A percentile compares a stretch with the other conserved stretches of the same genome.
phyloP scores from a whole-genome alignment of 2,888 invertebrate genomes.

The Drosophila crucigera region DNA sequence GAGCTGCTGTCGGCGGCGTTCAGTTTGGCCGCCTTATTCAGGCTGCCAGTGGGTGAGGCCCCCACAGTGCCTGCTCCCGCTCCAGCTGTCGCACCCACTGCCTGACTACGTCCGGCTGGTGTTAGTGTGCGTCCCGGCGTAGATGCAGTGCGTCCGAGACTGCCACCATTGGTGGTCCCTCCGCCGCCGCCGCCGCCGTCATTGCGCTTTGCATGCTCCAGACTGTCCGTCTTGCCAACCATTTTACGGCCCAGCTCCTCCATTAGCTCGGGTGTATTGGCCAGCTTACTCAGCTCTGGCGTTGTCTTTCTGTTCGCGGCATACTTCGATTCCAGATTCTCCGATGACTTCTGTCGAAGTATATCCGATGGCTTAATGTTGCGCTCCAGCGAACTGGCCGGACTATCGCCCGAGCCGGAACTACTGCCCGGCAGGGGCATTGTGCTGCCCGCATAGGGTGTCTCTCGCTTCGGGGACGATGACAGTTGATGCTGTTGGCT shows the following conservation, averaged over 20 bases:
- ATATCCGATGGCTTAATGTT: conserved; percentile 85
- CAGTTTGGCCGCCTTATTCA: conserved; percentile 76
- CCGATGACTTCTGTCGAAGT: conserved; percentile 85
- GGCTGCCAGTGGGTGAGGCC: conserved; percentile 85
- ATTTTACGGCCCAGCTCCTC: conserved; percentile 85
- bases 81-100: neutral
- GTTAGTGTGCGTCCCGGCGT: conserved; percentile 65
- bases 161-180: conserved; percentile 67
- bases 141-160: conserved; percentile 83
- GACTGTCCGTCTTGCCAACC: conserved; percentile 83
- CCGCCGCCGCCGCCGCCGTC: conserved; percentile 54
- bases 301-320: conserved; percentile 84
- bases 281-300: conserved; percentile 83
- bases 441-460: conserved; percentile 73
- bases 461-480: conserved; percentile 84
- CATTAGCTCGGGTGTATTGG: conserved; percentile 83
- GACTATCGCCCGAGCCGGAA: conserved; percentile 81
- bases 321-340: conserved; percentile 84
- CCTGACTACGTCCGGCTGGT: conserved; percentile 51
- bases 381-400: conserved; percentile 84
- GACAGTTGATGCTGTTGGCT: conserved; percentile 76
- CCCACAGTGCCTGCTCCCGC: conserved; percentile 55
- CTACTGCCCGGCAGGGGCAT: conserved; percentile 80
- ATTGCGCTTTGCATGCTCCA: conserved; percentile 82
- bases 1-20: conserved; percentile 81